phyloP scores from a whole-genome alignment of 2,113 vertebrate species.

The Poicephalus meyeri region DNA sequence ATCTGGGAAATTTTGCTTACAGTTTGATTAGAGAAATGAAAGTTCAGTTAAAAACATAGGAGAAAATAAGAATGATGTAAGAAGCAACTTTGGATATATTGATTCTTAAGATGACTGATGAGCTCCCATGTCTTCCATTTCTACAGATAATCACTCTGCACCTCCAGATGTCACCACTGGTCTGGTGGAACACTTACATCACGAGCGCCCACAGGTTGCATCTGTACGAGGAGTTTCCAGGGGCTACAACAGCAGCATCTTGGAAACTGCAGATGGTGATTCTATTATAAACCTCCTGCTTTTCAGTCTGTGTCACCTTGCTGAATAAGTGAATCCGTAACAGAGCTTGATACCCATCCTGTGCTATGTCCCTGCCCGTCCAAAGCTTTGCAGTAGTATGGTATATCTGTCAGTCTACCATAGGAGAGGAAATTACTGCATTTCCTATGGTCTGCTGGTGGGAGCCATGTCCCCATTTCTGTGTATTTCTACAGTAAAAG shows the following conservation, averaged over 20 bases:
- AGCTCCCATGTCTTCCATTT: constrained; percentile 23
- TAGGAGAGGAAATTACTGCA: not conserved
- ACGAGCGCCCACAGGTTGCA: constrained; percentile 83
- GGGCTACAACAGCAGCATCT: constrained; percentile 78
- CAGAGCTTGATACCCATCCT: not conserved
- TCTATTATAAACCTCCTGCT: not conserved
- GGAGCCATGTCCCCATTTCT: not conserved
- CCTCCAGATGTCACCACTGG: constrained; percentile 94
- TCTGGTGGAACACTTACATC: constrained; percentile 78
- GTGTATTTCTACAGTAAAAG: not conserved
- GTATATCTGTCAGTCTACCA: not conserved
- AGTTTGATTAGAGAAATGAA: not conserved
- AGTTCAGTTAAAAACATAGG: not conserved
- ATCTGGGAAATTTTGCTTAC: not conserved
- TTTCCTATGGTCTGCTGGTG: not conserved
- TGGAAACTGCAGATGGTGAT: constrained; percentile 95
- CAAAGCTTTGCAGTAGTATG: not conserved
- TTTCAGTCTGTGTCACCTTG: not conserved
- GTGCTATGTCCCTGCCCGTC: not conserved
- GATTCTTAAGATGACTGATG: not conserved
- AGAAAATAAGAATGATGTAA: not conserved
- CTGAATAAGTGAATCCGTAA: not conserved
- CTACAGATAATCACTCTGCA: constrained; percentile 87
- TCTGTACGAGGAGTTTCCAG: constrained; percentile 84
- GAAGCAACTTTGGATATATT: not conserved